Evolutionary conservation across 2,113 vertebrate species (phyloP).

Genomic region (Psittacara wagleri): DNA sequence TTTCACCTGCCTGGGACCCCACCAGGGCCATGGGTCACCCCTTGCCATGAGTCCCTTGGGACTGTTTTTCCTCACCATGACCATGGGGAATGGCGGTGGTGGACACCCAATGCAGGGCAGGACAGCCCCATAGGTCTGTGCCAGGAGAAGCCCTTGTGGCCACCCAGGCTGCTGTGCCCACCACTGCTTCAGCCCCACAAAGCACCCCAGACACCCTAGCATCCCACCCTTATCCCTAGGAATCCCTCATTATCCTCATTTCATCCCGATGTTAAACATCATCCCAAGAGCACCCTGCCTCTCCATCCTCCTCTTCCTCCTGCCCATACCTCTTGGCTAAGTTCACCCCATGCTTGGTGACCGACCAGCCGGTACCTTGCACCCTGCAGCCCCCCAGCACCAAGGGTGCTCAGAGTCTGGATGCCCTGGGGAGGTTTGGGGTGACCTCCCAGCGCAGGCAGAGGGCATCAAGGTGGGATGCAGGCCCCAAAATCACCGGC

Average conservation of each 20-base stretch:
- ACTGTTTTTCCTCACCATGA: too few relatives aligned
- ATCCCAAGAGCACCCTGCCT: neutral
- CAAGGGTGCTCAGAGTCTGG: neutral
- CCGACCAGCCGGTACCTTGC: neutral
- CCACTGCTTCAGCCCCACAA: neutral
- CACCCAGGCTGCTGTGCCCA: neutral
- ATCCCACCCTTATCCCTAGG: neutral
- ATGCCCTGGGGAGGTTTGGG: neutral
- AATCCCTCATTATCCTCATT: neutral
- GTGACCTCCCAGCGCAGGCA: neutral
- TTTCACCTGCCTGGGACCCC: neutral
- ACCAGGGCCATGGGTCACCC: rapidly evolving
- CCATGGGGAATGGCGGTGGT: neutral
- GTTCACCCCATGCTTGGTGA: neutral
- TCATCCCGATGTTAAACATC: neutral
- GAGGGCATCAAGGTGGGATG: neutral
- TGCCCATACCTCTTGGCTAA: neutral
- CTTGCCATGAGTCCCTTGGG: rapidly evolving
- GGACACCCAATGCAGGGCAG: neutral
- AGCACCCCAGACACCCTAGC: rapidly evolving
- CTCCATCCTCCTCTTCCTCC: neutral
- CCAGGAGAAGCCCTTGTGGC: neutral
- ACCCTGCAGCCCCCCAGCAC: neutral
- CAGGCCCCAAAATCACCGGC: rapidly evolving
- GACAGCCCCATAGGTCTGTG: neutral